phyloP scores from a whole-genome alignment of 2,797 vertebrate genomes.

The Pseudomugil tenellus region DNA sequence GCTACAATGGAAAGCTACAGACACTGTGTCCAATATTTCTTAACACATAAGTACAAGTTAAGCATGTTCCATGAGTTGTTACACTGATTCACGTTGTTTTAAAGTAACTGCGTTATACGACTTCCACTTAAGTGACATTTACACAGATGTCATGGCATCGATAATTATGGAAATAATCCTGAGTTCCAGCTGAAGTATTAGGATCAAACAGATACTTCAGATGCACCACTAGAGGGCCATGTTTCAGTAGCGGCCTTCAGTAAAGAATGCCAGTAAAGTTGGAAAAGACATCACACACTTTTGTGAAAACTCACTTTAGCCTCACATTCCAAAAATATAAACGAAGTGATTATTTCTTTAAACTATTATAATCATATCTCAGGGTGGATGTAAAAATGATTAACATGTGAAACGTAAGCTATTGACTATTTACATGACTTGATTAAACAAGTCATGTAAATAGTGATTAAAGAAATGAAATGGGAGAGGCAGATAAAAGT shows the following conservation, averaged over 20 bases:
- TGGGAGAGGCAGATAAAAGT: background rate
- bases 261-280: background rate
- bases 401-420: background rate
- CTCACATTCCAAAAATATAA: background rate
- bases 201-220: background rate
- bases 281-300: background rate
- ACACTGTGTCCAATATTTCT: background rate
- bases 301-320: background rate
- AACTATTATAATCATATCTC: background rate
- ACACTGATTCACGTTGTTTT: background rate
- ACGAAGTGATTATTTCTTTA: background rate
- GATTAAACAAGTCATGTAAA: background rate
- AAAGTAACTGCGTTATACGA: background rate
- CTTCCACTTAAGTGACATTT: background rate
- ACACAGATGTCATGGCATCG: background rate
- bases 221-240: conserved; percentile 59
- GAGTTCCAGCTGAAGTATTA: no score
- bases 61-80: background rate
- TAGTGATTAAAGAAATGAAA: background rate
- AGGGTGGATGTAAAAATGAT: background rate
- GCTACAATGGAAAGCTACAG: background rate
- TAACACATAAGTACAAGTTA: background rate
- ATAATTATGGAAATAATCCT: background rate
- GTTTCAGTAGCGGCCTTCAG: conserved; percentile 25
- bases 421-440: background rate